phyloP scores from a whole-genome alignment of 2,888 invertebrate species.

The Urechis unicinctus region DNA sequence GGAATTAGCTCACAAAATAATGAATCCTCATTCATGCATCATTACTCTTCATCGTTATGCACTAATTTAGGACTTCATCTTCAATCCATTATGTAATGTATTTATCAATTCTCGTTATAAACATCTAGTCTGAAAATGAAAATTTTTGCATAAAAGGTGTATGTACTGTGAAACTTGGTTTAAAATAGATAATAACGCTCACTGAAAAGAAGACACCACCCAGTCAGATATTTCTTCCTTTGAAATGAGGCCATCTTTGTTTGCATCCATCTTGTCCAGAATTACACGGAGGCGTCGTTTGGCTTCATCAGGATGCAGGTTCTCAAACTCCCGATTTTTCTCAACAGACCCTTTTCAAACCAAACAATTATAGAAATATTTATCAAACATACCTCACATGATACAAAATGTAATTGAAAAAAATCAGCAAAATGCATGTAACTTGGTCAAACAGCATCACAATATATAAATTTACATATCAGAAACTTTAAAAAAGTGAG shows the following conservation, averaged over 20 bases:
- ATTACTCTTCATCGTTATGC: too few species aligned
- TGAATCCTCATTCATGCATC: too few species aligned
- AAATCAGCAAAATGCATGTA: too few species aligned
- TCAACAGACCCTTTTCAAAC: conserved; percentile 14
- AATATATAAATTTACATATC: conserved; percentile 4
- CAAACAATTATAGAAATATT: too few species aligned
- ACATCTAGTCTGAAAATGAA: neutral
- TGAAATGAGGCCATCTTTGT: conserved; percentile 72
- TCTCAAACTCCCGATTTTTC: conserved; percentile 71
- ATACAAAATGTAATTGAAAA: too few species aligned
- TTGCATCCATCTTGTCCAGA: conserved; percentile 79
- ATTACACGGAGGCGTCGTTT: conserved; percentile 68
- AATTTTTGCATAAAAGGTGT: neutral
- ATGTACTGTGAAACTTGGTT: neutral
- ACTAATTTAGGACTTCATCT: too few species aligned
- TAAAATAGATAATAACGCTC: neutral
- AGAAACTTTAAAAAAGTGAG: neutral
- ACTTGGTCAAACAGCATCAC: too few species aligned
- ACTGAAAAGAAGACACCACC: conserved; percentile 79
- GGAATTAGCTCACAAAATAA: neutral
- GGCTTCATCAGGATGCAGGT: conserved; percentile 76
- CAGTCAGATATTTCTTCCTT: conserved; percentile 79
- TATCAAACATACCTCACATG: too few species aligned
- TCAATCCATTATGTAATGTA: too few species aligned
- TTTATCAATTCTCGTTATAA: too few species aligned